These are phyloP conservation scores for Eciton burchellii DNA, from an alignment of 1,140 invertebrate species.

Conservation along the genomic window DNA sequence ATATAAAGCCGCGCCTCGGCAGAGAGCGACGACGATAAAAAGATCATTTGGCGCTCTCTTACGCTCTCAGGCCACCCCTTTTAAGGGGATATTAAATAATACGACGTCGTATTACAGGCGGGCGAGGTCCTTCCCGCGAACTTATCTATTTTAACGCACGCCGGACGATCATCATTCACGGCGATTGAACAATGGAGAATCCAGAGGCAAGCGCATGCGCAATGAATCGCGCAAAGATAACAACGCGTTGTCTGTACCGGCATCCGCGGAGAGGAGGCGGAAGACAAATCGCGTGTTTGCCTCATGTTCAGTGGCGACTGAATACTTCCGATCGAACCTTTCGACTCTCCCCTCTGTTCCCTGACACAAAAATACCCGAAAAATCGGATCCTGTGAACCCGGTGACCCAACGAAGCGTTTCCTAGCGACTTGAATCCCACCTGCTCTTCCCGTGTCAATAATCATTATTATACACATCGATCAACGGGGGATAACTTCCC, in stretches of 20 bases:
- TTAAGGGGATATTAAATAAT: constrained; percentile 40
- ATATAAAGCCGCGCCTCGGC: constrained; percentile 39
- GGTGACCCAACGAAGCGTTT: constrained; percentile 1
- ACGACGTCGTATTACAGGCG: neutral
- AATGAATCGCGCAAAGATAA: neutral
- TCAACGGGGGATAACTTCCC: neutral
- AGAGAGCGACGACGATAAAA: constrained; percentile 44
- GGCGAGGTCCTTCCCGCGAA: neutral
- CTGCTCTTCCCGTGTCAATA: neutral
- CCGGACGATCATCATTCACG: neutral
- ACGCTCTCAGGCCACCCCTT: neutral
- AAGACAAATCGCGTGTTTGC: neutral
- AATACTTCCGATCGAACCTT: neutral
- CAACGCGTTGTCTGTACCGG: neutral
- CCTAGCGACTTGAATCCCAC: too few relatives aligned
- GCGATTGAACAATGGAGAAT: neutral
- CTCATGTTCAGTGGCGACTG: neutral
- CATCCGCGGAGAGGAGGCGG: too few relatives aligned
- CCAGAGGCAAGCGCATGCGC: neutral
- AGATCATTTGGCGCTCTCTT: constrained; percentile 30
- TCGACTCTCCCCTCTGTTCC: neutral
- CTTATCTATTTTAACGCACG: neutral
- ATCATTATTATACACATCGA: neutral
- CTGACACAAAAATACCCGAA: too few relatives aligned
- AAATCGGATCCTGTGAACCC: neutral